phyloP scores from a whole-genome alignment of 2,113 vertebrate genomes.

The Noctilio leporinus region DNA sequence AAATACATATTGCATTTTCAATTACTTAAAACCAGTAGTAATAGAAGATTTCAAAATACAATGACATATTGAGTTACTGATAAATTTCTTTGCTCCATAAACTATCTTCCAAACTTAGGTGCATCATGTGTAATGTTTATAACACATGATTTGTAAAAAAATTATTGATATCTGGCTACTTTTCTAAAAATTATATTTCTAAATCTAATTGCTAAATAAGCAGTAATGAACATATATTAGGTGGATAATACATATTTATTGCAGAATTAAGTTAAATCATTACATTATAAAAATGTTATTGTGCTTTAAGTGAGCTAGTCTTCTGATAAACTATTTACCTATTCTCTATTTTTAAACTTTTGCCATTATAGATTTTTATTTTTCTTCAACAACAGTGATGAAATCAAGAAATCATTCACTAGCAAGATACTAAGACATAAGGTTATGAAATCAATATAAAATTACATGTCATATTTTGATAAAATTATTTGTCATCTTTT shows the following conservation, averaged over 20 bases:
- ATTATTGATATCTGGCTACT: background rate
- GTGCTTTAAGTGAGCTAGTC: background rate
- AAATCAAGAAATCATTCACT: background rate
- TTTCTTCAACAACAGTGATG: background rate
- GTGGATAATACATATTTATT: background rate
- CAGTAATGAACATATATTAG: background rate
- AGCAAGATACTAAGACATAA: background rate
- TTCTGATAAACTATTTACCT: background rate
- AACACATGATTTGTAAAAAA: background rate
- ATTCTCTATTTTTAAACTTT: background rate
- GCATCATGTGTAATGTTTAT: background rate
- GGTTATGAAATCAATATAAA: conserved; percentile 10
- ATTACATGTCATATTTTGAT: background rate
- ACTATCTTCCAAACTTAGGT: background rate
- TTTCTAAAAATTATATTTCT: background rate
- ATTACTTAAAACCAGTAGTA: background rate
- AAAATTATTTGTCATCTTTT: background rate
- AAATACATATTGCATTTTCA: background rate
- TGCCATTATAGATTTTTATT: background rate
- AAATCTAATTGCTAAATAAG: background rate
- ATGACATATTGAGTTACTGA: background rate
- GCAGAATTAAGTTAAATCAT: background rate
- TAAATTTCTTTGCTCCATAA: background rate
- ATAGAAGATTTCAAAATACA: background rate
- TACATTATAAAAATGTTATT: background rate